These are phyloP conservation scores for Epinephelus coioides DNA, from an alignment of 2,797 vertebrate species.

Conservation along the genomic window DNA sequence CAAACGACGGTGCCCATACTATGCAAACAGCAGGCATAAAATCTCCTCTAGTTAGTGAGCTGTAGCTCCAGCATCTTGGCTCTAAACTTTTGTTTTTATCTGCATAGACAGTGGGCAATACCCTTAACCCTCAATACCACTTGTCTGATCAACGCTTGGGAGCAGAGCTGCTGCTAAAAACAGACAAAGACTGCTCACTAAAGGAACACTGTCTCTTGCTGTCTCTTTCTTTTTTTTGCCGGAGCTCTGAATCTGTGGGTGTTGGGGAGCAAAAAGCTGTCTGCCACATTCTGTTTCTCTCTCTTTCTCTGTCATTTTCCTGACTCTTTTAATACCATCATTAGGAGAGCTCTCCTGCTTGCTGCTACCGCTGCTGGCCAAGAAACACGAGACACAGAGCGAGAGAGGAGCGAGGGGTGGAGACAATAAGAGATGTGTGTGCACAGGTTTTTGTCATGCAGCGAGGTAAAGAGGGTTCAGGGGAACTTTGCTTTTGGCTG, in stretches of 20 bases:
- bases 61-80: slow-evolving; percentile 5
- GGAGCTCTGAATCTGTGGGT: slow-evolving; percentile 75
- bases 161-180: slow-evolving; percentile 77
- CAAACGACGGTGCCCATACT: slow-evolving; percentile 15
- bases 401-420: slow-evolving; percentile 47
- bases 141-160: slow-evolving; percentile 65
- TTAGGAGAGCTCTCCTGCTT: slow-evolving; percentile 78
- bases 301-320: slow-evolving; percentile 76
- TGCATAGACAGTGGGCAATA: slow-evolving; percentile 50
- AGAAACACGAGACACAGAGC: slow-evolving; percentile 59
- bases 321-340: slow-evolving; percentile 80
- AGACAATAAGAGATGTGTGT: slow-evolving; percentile 56
- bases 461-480: slow-evolving; percentile 41
- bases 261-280: slow-evolving; percentile 77
- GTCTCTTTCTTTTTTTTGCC: slow-evolving; percentile 52
- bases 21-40: slow-evolving; percentile 6
- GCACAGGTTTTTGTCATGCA: slow-evolving; percentile 43
- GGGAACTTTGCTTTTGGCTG: slow-evolving; percentile 22
- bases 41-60: slow-evolving; percentile 6
- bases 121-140: slow-evolving; percentile 67
- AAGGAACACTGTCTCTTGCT: slow-evolving; percentile 69
- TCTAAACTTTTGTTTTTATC: slow-evolving; percentile 25
- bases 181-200: slow-evolving; percentile 71
- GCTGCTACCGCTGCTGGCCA: slow-evolving; percentile 74
- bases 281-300: slow-evolving; percentile 74